Percentiles rank a stretch among this genome's conserved stretches.
phyloP scores from a whole-genome alignment of 1,140 invertebrate genomes.

The Ericerus pela region DNA sequence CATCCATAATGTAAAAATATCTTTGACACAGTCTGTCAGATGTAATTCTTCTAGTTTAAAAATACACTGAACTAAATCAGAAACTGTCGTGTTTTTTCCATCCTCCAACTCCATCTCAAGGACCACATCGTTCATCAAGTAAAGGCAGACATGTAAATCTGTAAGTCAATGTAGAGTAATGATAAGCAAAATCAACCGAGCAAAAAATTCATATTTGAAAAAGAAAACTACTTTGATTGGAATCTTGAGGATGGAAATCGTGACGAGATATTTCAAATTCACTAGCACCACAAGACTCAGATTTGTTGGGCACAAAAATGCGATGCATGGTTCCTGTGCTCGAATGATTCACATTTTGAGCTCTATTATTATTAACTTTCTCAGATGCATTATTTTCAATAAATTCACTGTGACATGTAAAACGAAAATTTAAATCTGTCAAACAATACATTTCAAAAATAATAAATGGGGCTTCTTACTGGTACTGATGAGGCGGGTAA shows the following conservation, averaged over 20 bases:
- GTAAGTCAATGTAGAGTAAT: not conserved
- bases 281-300: conserved; percentile 14
- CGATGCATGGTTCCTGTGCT: conserved; percentile 16
- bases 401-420: conserved; percentile 16
- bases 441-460: not conserved
- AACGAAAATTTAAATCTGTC: not conserved
- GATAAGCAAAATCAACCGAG: no score
- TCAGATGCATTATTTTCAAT: conserved; percentile 14
- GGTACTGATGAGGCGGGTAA: conserved; percentile 24
- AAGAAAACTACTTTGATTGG: not conserved
- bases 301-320: conserved; percentile 12
- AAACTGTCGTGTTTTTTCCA: conserved; percentile 33
- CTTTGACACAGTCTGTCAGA: conserved; percentile 36
- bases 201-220: no score
- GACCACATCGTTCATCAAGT: conserved; percentile 47
- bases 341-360: conserved; percentile 14
- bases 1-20: conserved; percentile 51
- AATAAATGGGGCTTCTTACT: conserved; percentile 19
- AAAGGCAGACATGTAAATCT: conserved; percentile 36
- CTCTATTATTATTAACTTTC: no score
- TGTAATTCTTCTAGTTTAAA: conserved; percentile 40
- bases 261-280: conserved; percentile 1
- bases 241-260: not conserved
- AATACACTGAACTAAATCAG: conserved; percentile 37
- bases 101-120: conserved; percentile 56